Evolutionary conservation across 2,797 vertebrate genomes (phyloP).

Genomic region (Simalia tracyae): DNA sequence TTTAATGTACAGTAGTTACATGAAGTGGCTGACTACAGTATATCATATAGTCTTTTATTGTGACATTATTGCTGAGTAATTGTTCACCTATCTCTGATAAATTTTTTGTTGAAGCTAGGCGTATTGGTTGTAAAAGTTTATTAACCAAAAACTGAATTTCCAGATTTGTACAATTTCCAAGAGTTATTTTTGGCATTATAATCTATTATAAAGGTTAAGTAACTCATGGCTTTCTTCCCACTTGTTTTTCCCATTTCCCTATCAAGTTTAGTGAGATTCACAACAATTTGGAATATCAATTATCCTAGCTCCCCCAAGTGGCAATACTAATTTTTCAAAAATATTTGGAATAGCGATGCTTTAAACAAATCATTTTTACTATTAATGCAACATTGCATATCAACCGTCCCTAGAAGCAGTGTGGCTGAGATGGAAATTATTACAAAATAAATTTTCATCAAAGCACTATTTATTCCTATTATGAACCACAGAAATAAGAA

Average conservation of each 20-base stretch:
- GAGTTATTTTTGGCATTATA: conserved; percentile 6
- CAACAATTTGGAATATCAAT: background rate
- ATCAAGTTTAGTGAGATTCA: background rate
- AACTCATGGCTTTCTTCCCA: background rate
- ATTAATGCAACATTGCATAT: background rate
- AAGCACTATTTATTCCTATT: background rate
- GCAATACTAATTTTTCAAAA: conserved; percentile 6
- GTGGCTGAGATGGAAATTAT: background rate
- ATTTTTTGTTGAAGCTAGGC: conserved; percentile 16
- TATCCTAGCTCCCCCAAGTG: conserved; percentile 47
- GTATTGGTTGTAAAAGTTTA: background rate
- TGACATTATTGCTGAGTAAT: background rate
- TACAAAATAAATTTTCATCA: background rate
- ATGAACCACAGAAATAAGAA: background rate
- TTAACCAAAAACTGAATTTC: background rate
- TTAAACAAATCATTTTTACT: background rate
- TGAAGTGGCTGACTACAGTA: background rate
- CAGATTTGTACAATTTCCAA: background rate
- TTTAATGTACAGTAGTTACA: background rate
- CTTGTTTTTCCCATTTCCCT: conserved; percentile 4
- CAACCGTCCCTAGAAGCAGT: background rate
- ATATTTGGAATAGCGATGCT: background rate
- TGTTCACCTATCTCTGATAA: background rate
- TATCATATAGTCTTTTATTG: background rate
- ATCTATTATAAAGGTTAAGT: background rate